Evolutionary conservation across 2,888 invertebrate genomes (phyloP).

Genomic region (Nemotelus pantherinus): DNA sequence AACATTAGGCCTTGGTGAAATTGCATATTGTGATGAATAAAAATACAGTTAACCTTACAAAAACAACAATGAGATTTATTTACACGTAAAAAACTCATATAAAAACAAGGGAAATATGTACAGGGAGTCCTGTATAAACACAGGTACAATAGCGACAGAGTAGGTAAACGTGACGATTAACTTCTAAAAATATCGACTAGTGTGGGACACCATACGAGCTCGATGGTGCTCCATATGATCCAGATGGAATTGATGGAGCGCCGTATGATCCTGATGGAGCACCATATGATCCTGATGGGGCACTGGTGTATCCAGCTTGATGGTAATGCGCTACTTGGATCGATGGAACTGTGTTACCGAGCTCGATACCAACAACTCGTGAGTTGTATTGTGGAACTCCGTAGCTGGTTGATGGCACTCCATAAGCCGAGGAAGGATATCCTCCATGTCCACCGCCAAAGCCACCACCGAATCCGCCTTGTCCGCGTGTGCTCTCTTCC

Average conservation of each 20-base stretch:
- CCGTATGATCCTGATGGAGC: constrained; percentile 49
- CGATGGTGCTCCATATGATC: constrained; percentile 49
- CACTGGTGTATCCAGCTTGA: constrained; percentile 68
- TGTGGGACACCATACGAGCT: constrained; percentile 46
- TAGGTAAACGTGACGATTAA: constrained; percentile 36
- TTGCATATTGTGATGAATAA: too few relatives aligned
- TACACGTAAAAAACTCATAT: constrained; percentile 26
- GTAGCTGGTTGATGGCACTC: constrained; percentile 72
- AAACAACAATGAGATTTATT: constrained; percentile 41
- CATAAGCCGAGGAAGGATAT: constrained; percentile 70
- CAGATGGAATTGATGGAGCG: constrained; percentile 46
- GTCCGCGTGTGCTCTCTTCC: constrained; percentile 64
- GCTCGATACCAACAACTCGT: constrained; percentile 79
- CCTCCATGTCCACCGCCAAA: constrained; percentile 64
- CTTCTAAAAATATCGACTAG: constrained; percentile 35
- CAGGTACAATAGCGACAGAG: constrained; percentile 21
- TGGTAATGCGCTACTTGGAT: constrained; percentile 84
- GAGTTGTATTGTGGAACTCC: constrained; percentile 68
- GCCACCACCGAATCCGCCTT: constrained; percentile 64
- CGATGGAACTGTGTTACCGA: constrained; percentile 81
- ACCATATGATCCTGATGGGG: constrained; percentile 48
- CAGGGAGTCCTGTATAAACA: constrained; percentile 22
- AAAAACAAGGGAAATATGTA: constrained; percentile 35
- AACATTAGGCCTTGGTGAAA: too few relatives aligned
- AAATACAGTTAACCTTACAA: constrained; percentile 2